Conservation (phyloP, 64 coral and sea anemone genomes). For the Dendronephthya gigantea region DNA sequence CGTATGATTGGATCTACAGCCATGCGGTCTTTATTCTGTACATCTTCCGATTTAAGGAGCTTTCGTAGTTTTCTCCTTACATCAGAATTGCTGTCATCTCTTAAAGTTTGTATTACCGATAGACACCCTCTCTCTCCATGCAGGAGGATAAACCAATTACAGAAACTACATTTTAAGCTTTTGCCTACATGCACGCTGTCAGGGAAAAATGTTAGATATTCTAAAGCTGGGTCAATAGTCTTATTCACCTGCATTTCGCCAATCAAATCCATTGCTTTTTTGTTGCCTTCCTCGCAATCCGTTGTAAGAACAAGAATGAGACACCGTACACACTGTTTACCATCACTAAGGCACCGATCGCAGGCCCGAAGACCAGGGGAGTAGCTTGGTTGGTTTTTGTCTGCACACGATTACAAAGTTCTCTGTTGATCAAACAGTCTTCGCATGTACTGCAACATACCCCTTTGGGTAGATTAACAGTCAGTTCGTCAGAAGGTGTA, state of each 20-base stretch:
- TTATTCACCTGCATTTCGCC: neutral
- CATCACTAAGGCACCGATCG: constrained; percentile 8
- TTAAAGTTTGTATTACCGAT: constrained; percentile 32
- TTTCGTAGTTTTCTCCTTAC: constrained; percentile 31
- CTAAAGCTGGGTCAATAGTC: neutral
- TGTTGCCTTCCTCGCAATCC: constrained; percentile 30
- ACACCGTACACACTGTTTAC: constrained; percentile 24
- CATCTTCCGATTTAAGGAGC: constrained; percentile 35
- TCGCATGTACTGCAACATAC: constrained; percentile 15
- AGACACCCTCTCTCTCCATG: constrained; percentile 16
- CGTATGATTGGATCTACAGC: constrained; percentile 38
- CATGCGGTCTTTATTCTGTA: constrained; percentile 43
- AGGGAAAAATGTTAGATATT: constrained; percentile 39
- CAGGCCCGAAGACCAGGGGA: constrained; percentile 25
- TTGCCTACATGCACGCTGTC: constrained; percentile 60
- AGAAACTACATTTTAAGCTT: constrained; percentile 52
- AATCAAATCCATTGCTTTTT: constrained; percentile 30
- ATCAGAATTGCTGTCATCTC: constrained; percentile 26
- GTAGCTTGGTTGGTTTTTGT: constrained; percentile 8
- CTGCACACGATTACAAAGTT: neutral
- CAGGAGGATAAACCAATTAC: constrained; percentile 48
- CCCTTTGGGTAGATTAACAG: neutral
- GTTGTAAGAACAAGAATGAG: constrained; percentile 31
- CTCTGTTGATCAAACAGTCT: neutral
- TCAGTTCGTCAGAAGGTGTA: neutral